These are phyloP conservation scores for Papilio demoleus DNA, from an alignment of 2,888 invertebrate species.

Conservation along the genomic window DNA sequence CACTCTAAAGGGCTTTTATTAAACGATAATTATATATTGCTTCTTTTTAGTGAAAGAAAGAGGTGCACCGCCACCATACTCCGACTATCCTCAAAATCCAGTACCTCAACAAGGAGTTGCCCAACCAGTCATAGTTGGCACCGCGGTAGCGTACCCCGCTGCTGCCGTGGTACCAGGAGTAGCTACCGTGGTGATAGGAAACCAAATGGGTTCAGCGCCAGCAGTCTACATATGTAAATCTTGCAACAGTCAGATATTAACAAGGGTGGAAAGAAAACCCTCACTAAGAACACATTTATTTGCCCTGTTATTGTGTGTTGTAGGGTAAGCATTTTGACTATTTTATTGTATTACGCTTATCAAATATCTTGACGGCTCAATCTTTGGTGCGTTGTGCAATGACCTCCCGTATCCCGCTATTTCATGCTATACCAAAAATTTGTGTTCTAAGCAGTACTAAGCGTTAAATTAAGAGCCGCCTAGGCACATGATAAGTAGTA, in stretches of 20 bases:
- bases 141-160: constrained; percentile 43
- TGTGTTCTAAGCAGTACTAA: no score
- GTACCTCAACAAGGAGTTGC: constrained; percentile 12
- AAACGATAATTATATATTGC: neutral
- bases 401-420: no score
- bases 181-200: constrained; percentile 45
- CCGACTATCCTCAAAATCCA: constrained; percentile 42
- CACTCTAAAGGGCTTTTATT: no score
- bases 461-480: no score
- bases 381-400: no score
- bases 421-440: no score
- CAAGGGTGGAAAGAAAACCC: constrained; percentile 67
- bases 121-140: constrained; percentile 36
- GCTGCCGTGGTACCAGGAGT: constrained; percentile 43
- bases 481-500: no score
- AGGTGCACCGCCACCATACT: constrained; percentile 53
- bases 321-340: constrained; percentile 57
- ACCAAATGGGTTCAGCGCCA: constrained; percentile 57
- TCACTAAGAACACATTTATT: constrained; percentile 80
- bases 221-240: constrained; percentile 65
- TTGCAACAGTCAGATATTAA: constrained; percentile 72
- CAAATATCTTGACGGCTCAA: no score
- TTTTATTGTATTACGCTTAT: neutral
- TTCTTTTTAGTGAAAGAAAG: constrained; percentile 47
- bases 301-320: constrained; percentile 76